Conservation (phyloP, 2,888 invertebrate species). For the Plutella xylostella region DNA sequence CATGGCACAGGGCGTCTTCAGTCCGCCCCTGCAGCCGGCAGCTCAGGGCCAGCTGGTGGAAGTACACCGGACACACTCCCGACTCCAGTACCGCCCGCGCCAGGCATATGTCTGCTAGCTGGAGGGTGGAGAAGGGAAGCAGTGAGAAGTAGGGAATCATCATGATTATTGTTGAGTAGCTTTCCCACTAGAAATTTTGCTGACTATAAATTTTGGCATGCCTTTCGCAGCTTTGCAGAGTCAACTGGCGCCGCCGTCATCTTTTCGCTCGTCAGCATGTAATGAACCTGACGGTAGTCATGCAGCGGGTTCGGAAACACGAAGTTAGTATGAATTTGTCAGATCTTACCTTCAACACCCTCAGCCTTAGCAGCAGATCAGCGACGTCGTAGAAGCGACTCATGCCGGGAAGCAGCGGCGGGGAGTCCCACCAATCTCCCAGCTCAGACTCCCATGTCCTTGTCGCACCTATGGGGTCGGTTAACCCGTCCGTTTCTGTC, state of each 20-base stretch:
- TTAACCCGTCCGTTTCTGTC: constrained; percentile 17
- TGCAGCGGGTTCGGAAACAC: too few species aligned
- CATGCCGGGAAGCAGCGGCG: constrained; percentile 37
- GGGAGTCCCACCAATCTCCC: constrained; percentile 57
- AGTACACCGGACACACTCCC: constrained; percentile 39
- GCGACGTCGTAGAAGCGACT: constrained; percentile 44
- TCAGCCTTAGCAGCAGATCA: constrained; percentile 44
- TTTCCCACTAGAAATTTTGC: too few species aligned
- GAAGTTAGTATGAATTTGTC: too few species aligned
- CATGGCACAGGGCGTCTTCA: constrained; percentile 40
- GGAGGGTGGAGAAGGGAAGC: too few species aligned
- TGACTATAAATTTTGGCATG: too few species aligned
- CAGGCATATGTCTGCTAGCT: constrained; percentile 52
- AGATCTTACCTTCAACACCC: constrained; percentile 33
- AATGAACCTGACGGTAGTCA: too few species aligned
- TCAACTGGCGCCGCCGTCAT: too few species aligned
- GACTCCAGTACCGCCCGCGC: constrained; percentile 31
- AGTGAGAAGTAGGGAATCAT: too few species aligned
- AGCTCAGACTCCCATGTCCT: constrained; percentile 47
- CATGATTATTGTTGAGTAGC: too few species aligned
- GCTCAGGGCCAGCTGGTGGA: constrained; percentile 43
- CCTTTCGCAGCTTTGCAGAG: too few species aligned
- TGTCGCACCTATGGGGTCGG: constrained; percentile 21
- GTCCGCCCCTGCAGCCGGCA: constrained; percentile 40
- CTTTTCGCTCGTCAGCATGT: too few species aligned